A percentile compares a stretch with the other conserved stretches of the same genome.
Evolutionary conservation across 2,113 vertebrate species (phyloP).

Genomic region (Choloepus hoffmanni): DNA sequence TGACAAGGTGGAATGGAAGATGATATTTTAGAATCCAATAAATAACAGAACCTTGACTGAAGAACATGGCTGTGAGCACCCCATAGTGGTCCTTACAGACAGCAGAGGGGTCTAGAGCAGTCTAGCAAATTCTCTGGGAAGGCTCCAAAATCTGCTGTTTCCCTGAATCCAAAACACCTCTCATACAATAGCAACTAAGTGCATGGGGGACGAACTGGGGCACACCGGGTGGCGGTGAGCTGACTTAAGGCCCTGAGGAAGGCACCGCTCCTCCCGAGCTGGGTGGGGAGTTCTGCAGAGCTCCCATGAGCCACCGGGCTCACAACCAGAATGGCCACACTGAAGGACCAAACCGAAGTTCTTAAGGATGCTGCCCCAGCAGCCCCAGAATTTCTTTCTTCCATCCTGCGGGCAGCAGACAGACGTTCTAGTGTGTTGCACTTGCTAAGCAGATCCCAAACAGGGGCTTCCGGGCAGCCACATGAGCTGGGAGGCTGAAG

Average conservation of each 20-base stretch:
- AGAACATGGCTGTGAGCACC: background rate
- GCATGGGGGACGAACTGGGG: background rate
- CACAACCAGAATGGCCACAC: background rate
- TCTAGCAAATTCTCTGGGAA: background rate
- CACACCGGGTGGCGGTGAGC: background rate
- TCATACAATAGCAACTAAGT: background rate
- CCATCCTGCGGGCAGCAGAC: background rate
- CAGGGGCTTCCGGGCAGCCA: conserved; percentile 60
- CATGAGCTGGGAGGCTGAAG: background rate
- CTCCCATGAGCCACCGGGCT: background rate
- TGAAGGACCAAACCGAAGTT: background rate
- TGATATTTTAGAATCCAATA: background rate
- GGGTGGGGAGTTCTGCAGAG: background rate
- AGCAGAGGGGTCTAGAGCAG: background rate
- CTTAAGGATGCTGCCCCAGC: background rate
- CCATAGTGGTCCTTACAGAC: background rate
- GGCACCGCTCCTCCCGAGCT: background rate
- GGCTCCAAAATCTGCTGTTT: background rate
- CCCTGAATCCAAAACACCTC: background rate
- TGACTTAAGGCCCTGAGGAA: background rate
- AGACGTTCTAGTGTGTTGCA: background rate
- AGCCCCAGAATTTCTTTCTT: background rate
- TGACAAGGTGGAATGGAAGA: too few species aligned
- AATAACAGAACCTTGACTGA: background rate
- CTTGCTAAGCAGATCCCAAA: background rate